Percentiles rank a stretch among this genome's conserved stretches.
Conservation (phyloP, 2,888 invertebrate genomes). For the Carpatolechia fugitivella region DNA sequence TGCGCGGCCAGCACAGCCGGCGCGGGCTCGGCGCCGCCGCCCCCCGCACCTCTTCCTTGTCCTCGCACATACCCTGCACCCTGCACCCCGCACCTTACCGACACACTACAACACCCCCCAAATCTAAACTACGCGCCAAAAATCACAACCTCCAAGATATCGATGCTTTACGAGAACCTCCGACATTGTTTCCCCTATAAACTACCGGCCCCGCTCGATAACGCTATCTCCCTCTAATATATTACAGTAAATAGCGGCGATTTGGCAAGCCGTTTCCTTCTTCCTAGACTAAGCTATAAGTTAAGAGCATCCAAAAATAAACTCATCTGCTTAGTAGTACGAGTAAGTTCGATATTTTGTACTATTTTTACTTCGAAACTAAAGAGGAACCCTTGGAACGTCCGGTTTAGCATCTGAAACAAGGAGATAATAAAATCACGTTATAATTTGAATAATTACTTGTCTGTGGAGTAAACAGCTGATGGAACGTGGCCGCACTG, state of each 20-base stretch:
- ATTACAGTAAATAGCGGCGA: constrained; percentile 55
- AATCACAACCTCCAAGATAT: constrained; percentile 68
- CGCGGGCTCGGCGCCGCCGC: constrained; percentile 60
- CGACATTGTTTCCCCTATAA: constrained; percentile 69
- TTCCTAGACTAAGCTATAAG: constrained; percentile 20
- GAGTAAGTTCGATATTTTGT: constrained; percentile 66
- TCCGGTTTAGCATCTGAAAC: constrained; percentile 76
- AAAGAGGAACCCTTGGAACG: constrained; percentile 52
- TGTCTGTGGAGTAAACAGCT: not conserved
- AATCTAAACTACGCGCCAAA: constrained; percentile 55
- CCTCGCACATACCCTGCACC: constrained; percentile 65
- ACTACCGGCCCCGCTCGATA: constrained; percentile 50
- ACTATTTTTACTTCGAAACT: constrained; percentile 41
- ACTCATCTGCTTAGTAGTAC: constrained; percentile 37
- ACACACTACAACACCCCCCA: constrained; percentile 27
- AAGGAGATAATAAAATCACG: constrained; percentile 31
- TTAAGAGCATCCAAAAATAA: constrained; percentile 37
- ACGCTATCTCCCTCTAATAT: constrained; percentile 58
- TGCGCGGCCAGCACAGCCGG: constrained; percentile 65
- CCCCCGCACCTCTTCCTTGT: constrained; percentile 68
- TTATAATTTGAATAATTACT: constrained; percentile 2
- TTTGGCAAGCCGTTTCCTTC: constrained; percentile 37
- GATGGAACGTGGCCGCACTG: not conserved
- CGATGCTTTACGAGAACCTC: constrained; percentile 70
- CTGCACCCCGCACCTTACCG: too few relatives aligned